Conservation (phyloP, 1,140 invertebrate genomes). For the Mactra quadrangularis region DNA sequence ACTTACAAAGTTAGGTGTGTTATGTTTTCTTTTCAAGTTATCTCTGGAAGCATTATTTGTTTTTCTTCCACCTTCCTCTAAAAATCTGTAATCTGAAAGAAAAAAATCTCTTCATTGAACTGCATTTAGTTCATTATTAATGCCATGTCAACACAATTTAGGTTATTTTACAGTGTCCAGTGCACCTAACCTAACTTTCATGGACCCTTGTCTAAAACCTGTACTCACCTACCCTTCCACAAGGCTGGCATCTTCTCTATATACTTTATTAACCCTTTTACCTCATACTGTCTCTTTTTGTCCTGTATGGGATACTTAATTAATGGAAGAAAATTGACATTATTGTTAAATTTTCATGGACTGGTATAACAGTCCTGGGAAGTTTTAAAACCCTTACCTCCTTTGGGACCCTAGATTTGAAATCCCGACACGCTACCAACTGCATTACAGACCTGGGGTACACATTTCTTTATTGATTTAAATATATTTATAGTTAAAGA, state of each 20-base stretch:
- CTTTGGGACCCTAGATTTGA: too few relatives aligned
- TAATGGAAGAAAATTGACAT: too few relatives aligned
- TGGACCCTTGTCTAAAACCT: too few relatives aligned
- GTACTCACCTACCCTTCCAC: too few relatives aligned
- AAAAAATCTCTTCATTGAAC: too few relatives aligned
- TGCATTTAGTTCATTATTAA: background rate
- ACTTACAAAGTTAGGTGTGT: conserved; percentile 39
- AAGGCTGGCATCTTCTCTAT: too few relatives aligned
- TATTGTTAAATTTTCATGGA: too few relatives aligned
- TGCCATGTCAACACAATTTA: background rate
- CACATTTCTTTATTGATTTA: background rate
- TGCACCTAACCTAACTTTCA: too few relatives aligned
- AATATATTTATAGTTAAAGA: background rate
- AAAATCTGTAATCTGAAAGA: conserved; percentile 32
- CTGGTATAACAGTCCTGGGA: too few relatives aligned
- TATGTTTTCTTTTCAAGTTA: conserved; percentile 15
- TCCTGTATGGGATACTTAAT: background rate
- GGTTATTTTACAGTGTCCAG: too few relatives aligned
- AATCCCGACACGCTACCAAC: too few relatives aligned
- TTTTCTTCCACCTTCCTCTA: conserved; percentile 16
- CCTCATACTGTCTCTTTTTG: background rate
- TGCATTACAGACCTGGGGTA: too few relatives aligned
- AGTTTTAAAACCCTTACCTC: background rate
- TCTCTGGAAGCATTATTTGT: conserved; percentile 35
- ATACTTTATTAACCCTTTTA: background rate